Base-by-base conservation (phyloP, 2,113 vertebrate genomes). In the Glareola pratincola region DNA sequence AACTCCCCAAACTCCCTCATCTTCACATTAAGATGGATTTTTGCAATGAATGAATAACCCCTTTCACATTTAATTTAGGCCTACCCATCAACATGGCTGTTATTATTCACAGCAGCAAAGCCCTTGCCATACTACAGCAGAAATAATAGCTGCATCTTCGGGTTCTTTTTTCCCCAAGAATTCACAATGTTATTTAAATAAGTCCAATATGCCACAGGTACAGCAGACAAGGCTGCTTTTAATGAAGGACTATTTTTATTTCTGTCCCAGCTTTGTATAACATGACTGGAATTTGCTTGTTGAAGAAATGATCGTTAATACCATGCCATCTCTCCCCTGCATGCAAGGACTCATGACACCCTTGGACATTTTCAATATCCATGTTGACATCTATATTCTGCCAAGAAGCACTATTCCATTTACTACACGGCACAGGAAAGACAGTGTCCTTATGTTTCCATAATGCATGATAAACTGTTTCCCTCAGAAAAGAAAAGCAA, bases 21-120 rank as follows among this genome's bases (percentile, higher is more conserved):
- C 57, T 68, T 85, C 81, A 81, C 47, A 73, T 90, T 73, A 82
- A 78, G 83, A 86, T 79, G 67, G 79, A 91, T 83, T 94, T 95
- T 90, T 94, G 71, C 45, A 56, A 60, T 90, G 81, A 97, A 88
- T 64, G 66, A 94, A 90, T 85, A 96, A 88, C 76, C 54, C 77
- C 73, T 94, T 97, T 96, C 93, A 94, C 90, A 90, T 97, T 86
- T 90, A 81, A 97, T 96, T 94, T 96, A 94, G 66, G 36, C 66
- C 41, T 94, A 67, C 67, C 43, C 72, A 72, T 97, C 95, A 94
- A 85, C 39, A 54, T 64, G 64, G 62, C 67, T 96, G 72, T 96
- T 97, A 68, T 85, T 94, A 95, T 94, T 95, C 92, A 88, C 29
- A 85, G 86, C 79, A 92, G 85, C 56, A 93, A 95, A 90, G 76